Base-by-base conservation (phyloP, 1,140 invertebrate genomes). In the Polypedilum pembai region DNA sequence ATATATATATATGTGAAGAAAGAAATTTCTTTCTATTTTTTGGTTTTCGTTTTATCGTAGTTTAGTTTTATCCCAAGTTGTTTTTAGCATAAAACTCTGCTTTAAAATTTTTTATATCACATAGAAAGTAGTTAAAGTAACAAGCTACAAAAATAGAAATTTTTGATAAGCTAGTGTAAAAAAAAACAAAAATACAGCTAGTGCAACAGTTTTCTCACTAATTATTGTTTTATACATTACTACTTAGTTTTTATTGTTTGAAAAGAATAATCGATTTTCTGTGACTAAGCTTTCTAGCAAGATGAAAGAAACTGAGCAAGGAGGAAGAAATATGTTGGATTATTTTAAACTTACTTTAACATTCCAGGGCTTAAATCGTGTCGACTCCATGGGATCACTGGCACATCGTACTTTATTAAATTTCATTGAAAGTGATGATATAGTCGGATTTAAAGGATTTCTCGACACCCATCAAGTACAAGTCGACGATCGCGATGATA, bases 401-500 rank as follows among this genome's bases (percentile, higher is more conserved):
- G 92, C 89, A 83, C 90, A 91, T 83, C 88, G 91, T 78, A 87
- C 90, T 76, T 86, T 96, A 74, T 86, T 89, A 78, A 90, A 88
- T 81, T 92, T 89, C 83, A 90, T 94, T 78, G 88, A 87, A 79
- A 90, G 90, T 80, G 91, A 95, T 83, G 92, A 93, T 82, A 85
- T 92, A 73, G 83, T 83, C 75, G 93, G 90, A 78, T 84, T 96
- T 40, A 90, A 92, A 78, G 87, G 87, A 77, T 94, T 92, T 81
- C 85, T 95, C 75, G 89, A 93, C 77, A 93, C 89, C 79, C 92
- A 91, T 79, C 88, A 92, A 81, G 84, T 92, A 75, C 87, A 88
- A 77, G 85, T 96, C 76, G 94, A 98, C 81, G 95, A 97, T 83
- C 88, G 89, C 79, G 94, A 97, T 86, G 94, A 96, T 93, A 95